Evolutionary conservation across 2,113 vertebrate genomes (phyloP).

Genomic region (Nettapus auritus): DNA sequence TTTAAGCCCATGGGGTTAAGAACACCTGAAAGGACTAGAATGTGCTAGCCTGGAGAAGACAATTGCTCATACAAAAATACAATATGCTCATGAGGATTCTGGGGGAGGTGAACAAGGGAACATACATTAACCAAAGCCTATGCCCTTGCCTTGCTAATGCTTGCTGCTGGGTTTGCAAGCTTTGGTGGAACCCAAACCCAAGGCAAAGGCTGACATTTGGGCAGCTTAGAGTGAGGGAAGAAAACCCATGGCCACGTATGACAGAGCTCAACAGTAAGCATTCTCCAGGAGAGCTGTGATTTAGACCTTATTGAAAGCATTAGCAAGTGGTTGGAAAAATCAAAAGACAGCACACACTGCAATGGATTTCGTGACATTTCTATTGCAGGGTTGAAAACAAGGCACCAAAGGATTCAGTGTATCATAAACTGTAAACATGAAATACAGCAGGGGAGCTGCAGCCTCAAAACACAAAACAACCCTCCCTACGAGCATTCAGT

Average conservation of each 20-base stretch:
- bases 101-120: neutral
- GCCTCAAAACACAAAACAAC: slow-evolving; percentile 37
- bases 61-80: neutral
- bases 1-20: neutral
- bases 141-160: neutral
- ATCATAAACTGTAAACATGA: slow-evolving; percentile 26
- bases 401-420: neutral
- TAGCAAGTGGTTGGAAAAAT: neutral
- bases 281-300: neutral
- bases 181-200: neutral
- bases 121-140: neutral
- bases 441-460: slow-evolving; percentile 46
- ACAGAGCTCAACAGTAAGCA: neutral
- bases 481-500: neutral
- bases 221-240: neutral
- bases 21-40: neutral
- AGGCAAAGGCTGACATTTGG: neutral
- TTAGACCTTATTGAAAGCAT: slow-evolving; percentile 1
- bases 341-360: neutral
- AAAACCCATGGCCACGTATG: accelerated
- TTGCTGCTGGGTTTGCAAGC: neutral
- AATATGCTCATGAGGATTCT: neutral
- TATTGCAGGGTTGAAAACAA: neutral
- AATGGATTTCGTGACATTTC: slow-evolving; percentile 39
- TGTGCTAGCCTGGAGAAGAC: neutral